Conservation (phyloP, 1,140 invertebrate genomes). For the Drosophila kikkawai region DNA sequence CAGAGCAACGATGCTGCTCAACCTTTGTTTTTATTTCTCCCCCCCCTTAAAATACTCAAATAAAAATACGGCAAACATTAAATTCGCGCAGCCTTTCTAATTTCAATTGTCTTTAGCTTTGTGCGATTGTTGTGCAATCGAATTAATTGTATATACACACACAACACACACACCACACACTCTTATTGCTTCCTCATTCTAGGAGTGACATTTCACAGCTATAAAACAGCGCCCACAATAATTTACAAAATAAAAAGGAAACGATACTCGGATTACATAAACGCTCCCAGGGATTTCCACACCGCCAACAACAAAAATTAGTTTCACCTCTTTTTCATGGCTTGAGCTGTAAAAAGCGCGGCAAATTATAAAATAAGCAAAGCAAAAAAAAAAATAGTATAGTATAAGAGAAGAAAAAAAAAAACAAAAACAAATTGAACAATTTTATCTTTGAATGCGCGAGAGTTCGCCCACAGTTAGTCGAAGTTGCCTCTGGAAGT, state of each 20-base stretch:
- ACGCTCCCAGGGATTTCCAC: conserved; percentile 48
- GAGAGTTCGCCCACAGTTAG: conserved; percentile 63
- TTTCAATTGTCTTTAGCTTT: conserved; percentile 71
- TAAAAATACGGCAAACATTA: conserved; percentile 38
- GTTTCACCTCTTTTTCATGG: conserved; percentile 79
- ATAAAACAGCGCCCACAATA: conserved; percentile 32
- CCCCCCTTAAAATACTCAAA: conserved; percentile 10
- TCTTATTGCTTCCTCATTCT: conserved; percentile 28
- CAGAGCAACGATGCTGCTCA: conserved; percentile 63
- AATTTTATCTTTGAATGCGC: conserved; percentile 55
- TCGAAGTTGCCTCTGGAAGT: conserved; percentile 39
- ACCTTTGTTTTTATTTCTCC: conserved; percentile 60
- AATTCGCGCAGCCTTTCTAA: conserved; percentile 75
- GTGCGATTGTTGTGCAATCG: conserved; percentile 67
- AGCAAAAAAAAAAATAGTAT: conserved; percentile 26
- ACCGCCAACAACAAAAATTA: conserved; percentile 65
- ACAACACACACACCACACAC: conserved; percentile 42
- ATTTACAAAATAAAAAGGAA: conserved; percentile 31
- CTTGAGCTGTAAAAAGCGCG: conserved; percentile 74
- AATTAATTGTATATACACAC: conserved; percentile 58
- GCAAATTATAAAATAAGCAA: conserved; percentile 76
- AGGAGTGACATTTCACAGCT: conserved; percentile 42
- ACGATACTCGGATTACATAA: conserved; percentile 40
- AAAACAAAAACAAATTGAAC: conserved; percentile 29
- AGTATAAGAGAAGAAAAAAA: conserved; percentile 18